A percentile compares a stretch with the other conserved stretches of the same genome.
Evolutionary conservation across 2,888 invertebrate genomes (phyloP).

Genomic region (Diogma glabrata): DNA sequence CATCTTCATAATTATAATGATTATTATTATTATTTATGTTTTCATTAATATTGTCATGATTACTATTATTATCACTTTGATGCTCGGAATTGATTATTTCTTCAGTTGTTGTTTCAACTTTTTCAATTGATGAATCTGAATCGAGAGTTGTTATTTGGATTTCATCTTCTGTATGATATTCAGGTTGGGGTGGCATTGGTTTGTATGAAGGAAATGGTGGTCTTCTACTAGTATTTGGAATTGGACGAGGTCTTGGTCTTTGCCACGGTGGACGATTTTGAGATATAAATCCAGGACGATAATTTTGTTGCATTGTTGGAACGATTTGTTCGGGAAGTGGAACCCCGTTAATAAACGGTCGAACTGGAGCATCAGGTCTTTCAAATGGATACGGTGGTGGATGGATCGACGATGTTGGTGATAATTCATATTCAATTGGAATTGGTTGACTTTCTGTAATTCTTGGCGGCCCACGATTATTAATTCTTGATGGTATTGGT

Average conservation of each 20-base stretch:
- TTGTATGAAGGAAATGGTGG: constrained; percentile 53
- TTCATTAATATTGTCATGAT: constrained; percentile 3
- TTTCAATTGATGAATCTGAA: constrained; percentile 12
- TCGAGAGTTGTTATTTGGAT: constrained; percentile 38
- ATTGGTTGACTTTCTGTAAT: constrained; percentile 65
- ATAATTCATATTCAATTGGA: constrained; percentile 41
- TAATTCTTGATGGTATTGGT: constrained; percentile 67
- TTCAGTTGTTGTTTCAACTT: constrained; percentile 24
- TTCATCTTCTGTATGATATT: constrained; percentile 27
- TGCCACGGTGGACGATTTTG: constrained; percentile 55
- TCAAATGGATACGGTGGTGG: constrained; percentile 68
- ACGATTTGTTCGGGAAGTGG: constrained; percentile 65
- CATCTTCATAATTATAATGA: constrained; percentile 12
- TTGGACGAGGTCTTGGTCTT: constrained; percentile 45
- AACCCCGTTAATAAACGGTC: constrained; percentile 54
- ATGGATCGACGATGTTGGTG: constrained; percentile 29
- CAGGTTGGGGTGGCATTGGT: constrained; percentile 43
- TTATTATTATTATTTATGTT: constrained; percentile 21
- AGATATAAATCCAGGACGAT: constrained; percentile 46
- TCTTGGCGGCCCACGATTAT: constrained; percentile 80
- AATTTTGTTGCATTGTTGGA: constrained; percentile 41
- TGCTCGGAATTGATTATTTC: constrained; percentile 29
- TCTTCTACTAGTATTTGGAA: constrained; percentile 38
- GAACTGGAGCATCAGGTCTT: constrained; percentile 44
- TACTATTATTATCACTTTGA: constrained; percentile 16